phyloP scores from a whole-genome alignment of 92 coral and sea anemone species.

The Actinostola sp. region DNA sequence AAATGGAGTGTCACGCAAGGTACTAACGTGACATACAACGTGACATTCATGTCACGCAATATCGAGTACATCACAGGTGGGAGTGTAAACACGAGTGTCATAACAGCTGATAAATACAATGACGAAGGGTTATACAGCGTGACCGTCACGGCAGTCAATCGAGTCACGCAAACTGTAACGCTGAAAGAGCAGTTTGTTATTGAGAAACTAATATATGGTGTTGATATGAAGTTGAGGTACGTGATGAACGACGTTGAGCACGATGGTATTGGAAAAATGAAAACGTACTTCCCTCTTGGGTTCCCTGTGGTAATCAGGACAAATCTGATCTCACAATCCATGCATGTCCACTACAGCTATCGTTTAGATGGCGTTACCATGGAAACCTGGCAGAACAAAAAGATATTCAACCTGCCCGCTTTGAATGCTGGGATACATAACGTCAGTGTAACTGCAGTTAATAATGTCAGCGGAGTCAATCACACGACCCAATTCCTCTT shows the following conservation, averaged over 20 bases:
- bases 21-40: conserved; percentile 52
- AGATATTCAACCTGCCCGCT: conserved; percentile 10
- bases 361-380: conserved; percentile 1
- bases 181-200: conserved; percentile 34
- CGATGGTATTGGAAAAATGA: conserved; percentile 43
- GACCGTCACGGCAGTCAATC: conserved; percentile 53
- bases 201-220: conserved; percentile 44
- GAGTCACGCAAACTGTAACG: conserved; percentile 39
- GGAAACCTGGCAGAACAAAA: background rate
- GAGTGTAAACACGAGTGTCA: background rate
- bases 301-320: conserved; percentile 40
- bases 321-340: background rate
- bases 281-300: conserved; percentile 47
- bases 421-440: conserved; percentile 25
- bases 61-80: conserved; percentile 4
- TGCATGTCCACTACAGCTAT: background rate
- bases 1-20: conserved; percentile 46
- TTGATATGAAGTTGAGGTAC: conserved; percentile 22
- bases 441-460: conserved; percentile 34
- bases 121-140: conserved; percentile 44
- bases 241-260: conserved; percentile 5
- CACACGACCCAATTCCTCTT: conserved; percentile 21
- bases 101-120: conserved; percentile 41
- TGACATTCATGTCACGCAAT: conserved; percentile 27
- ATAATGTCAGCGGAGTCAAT: conserved; percentile 43